Base-by-base conservation (phyloP, 2,888 invertebrate species). In the Orthonychiurus folsomi region DNA sequence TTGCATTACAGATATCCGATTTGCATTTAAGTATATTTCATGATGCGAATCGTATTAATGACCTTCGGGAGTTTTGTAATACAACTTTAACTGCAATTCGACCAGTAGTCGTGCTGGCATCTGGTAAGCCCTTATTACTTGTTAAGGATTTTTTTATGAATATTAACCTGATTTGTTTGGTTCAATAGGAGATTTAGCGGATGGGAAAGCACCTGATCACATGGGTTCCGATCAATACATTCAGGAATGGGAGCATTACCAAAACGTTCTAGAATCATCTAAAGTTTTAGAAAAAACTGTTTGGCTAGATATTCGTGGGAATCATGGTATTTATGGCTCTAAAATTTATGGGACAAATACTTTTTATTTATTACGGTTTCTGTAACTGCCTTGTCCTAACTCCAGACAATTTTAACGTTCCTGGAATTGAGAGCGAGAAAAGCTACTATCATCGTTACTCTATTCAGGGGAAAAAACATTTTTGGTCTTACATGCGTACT, bases 241-340 rank as follows among this genome's bases (percentile, higher is more conserved):
- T 72, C 83, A 84, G 67, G 93, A 94, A 79, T 94, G 93, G 93
- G 76, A 84, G 67, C 81, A 84, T 72, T 94, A 93, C 76, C 80
- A 83, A 71, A 81, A 84, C 73, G 81, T 87, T 66, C 79, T 93
- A 37, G 79, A 83, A 56, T 84, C 86, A 69, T 83, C 84, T 53
- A 81, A 83, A 71, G 82, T 89, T 25, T 79, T 80, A 58, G 80
- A 85, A 52, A 84, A 83, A 74, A 89, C 89, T 1, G 78, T 83
- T 28, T 93, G 93, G 92, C 79, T 93, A 65, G 93, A 93, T 79
- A 86, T 92, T 67, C 81, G 93, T 77, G 93, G 93, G 77, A 93
- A 93, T 81, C 93, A 93, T 82, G 92, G 90, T 89, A 80, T 76
- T 75, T 66, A 20, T 54, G n/a, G n/a, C n/a, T n/a, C n/a, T n/a